Evolutionary conservation across 92 coral and sea anemone genomes (phyloP).

Genomic region (Blastomussa wellsi): DNA sequence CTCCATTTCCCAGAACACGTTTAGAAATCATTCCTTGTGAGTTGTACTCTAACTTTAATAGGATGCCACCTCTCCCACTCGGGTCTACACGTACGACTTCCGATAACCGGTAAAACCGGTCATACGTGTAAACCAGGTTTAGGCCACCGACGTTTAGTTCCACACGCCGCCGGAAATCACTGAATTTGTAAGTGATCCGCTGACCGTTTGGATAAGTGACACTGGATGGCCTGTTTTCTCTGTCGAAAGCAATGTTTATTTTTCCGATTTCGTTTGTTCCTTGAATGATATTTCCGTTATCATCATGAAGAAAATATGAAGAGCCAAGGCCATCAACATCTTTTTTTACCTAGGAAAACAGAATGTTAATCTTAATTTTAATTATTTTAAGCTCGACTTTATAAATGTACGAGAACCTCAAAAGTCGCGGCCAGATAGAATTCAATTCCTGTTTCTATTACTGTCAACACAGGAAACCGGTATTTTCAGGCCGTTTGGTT

Average conservation of each 20-base stretch:
- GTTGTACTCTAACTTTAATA: slow-evolving; percentile 54
- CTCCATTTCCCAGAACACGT: slow-evolving; percentile 73
- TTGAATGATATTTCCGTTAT: slow-evolving; percentile 63
- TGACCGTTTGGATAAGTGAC: slow-evolving; percentile 68
- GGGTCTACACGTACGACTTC: slow-evolving; percentile 42
- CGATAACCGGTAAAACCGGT: slow-evolving; percentile 49
- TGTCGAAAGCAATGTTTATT: slow-evolving; percentile 52
- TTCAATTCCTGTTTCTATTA: too few relatives aligned
- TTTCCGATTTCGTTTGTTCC: slow-evolving; percentile 66
- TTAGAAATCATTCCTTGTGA: slow-evolving; percentile 52
- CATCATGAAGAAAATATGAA: slow-evolving; percentile 60
- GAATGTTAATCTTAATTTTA: too few relatives aligned
- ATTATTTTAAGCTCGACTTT: too few relatives aligned
- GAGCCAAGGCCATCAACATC: slow-evolving; percentile 59
- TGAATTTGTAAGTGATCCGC: slow-evolving; percentile 50
- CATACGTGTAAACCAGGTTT: slow-evolving; percentile 61
- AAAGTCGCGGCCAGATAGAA: too few relatives aligned
- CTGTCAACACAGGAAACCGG: too few relatives aligned
- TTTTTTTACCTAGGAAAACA: slow-evolving; percentile 53
- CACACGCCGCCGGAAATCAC: slow-evolving; percentile 59
- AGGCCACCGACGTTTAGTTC: slow-evolving; percentile 51
- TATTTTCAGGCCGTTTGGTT: background rate
- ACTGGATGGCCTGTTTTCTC: slow-evolving; percentile 51
- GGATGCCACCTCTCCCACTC: slow-evolving; percentile 29
- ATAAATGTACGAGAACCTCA: too few relatives aligned